Evolutionary conservation across 2,888 invertebrate species (phyloP).

Genomic region (Macrosiphum euphorbiae): DNA sequence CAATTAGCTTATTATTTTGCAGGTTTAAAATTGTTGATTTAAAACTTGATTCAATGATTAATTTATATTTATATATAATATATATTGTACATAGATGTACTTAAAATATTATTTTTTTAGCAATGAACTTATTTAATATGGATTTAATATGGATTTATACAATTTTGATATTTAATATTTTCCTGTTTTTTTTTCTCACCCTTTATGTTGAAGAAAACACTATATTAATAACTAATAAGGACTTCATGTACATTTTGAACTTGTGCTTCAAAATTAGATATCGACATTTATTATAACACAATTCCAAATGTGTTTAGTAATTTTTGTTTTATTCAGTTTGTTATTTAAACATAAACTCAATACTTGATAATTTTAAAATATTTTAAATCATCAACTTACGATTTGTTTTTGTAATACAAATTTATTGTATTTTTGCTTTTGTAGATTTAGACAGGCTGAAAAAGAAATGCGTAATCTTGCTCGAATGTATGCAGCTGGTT

Average conservation of each 20-base stretch:
- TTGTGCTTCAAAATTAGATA: not conserved
- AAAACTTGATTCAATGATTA: not conserved
- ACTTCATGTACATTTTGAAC: not conserved
- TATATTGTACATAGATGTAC: not conserved
- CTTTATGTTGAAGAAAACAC: not conserved
- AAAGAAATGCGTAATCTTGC: conserved; percentile 97
- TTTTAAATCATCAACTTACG: not conserved
- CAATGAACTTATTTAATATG: not conserved
- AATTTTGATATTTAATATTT: not conserved
- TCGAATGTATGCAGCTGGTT: conserved; percentile 84
- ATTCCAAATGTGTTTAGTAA: not conserved
- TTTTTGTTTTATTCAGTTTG: not conserved
- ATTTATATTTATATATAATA: not conserved
- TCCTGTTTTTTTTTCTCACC: not conserved
- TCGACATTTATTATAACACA: not conserved
- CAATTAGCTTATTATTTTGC: not conserved
- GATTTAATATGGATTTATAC: not conserved
- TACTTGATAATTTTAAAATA: not conserved
- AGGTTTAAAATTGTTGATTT: too few relatives aligned
- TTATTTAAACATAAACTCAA: not conserved
- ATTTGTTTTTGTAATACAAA: not conserved
- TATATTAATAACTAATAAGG: not conserved
- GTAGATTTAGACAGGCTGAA: conserved; percentile 92
- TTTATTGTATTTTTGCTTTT: conserved; percentile 41
- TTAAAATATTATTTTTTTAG: not conserved